Conservation (phyloP, 1,140 invertebrate species). For the Atopsyche davidsoni region DNA sequence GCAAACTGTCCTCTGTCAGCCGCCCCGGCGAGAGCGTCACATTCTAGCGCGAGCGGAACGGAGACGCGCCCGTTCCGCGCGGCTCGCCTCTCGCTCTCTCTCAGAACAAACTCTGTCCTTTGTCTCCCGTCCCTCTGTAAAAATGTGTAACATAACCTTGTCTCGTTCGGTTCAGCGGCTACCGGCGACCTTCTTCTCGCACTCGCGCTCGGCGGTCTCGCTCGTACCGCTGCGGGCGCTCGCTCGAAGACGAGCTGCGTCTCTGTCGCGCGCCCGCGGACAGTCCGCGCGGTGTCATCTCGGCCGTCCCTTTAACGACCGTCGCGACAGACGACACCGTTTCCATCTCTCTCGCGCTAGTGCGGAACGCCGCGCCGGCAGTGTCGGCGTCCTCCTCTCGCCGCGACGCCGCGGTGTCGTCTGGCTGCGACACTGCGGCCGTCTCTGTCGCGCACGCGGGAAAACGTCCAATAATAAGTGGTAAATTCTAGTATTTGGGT, state of each 20-base stretch:
- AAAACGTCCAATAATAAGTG: conserved; percentile 12
- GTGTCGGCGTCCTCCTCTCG: no score
- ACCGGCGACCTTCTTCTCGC: conserved; percentile 14
- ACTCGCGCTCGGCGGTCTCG: conserved; percentile 9
- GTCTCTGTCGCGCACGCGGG: conserved; percentile 15
- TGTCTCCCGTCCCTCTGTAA: conserved; percentile 9
- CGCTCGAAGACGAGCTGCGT: no score
- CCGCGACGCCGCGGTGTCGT: no score
- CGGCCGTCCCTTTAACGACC: no score
- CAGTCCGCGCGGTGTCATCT: no score
- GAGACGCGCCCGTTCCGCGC: conserved; percentile 1
- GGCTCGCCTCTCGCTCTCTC: background rate
- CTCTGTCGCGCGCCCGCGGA: no score
- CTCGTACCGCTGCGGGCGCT: background rate
- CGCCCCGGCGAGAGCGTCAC: no score
- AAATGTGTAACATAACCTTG: conserved; percentile 18
- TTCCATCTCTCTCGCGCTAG: conserved; percentile 9
- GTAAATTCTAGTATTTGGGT: no score
- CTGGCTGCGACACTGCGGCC: no score
- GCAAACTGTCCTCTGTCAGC: no score
- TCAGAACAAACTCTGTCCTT: conserved; percentile 10
- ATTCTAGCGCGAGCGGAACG: background rate
- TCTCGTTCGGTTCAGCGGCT: conserved; percentile 13
- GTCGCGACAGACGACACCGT: no score
- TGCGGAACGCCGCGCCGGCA: no score